Conservation (phyloP, 2,888 invertebrate genomes). For the Bombylius discolor region DNA sequence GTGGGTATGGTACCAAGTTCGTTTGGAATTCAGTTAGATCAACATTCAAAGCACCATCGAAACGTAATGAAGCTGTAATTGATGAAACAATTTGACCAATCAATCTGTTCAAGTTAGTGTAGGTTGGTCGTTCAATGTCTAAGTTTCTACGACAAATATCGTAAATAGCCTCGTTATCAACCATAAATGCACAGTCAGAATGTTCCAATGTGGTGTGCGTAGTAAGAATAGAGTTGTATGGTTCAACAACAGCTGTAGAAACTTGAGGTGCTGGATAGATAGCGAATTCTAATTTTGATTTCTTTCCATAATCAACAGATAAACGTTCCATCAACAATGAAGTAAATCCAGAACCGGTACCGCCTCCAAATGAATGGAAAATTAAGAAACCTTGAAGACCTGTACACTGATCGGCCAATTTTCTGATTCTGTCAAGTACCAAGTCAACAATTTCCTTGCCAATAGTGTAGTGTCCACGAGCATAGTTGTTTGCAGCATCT, state of each 20-base stretch:
- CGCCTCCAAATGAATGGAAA: constrained; percentile 50
- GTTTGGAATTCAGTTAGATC: constrained; percentile 84
- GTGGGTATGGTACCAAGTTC: constrained; percentile 78
- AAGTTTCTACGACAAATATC: constrained; percentile 80
- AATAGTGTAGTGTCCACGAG: constrained; percentile 53
- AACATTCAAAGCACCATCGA: constrained; percentile 77
- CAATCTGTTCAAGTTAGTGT: constrained; percentile 82
- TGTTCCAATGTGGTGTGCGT: constrained; percentile 82
- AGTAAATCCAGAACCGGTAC: constrained; percentile 52
- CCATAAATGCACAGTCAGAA: constrained; percentile 88
- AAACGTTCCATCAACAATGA: constrained; percentile 52
- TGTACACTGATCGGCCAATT: constrained; percentile 43
- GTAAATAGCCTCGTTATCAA: constrained; percentile 71
- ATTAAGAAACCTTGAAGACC: constrained; percentile 48
- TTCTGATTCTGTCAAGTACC: constrained; percentile 42
- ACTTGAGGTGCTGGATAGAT: constrained; percentile 53
- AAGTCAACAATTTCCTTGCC: constrained; percentile 47
- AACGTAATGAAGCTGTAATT: constrained; percentile 75
- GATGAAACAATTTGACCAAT: constrained; percentile 83
- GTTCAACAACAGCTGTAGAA: constrained; percentile 63
- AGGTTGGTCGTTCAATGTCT: constrained; percentile 82
- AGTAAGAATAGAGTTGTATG: constrained; percentile 88
- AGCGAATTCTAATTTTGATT: constrained; percentile 50
- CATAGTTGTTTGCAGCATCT: constrained; percentile 57
- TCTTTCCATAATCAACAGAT: constrained; percentile 53